Base-by-base conservation (phyloP, 2,888 invertebrate species). In the Apotomis capreana region DNA sequence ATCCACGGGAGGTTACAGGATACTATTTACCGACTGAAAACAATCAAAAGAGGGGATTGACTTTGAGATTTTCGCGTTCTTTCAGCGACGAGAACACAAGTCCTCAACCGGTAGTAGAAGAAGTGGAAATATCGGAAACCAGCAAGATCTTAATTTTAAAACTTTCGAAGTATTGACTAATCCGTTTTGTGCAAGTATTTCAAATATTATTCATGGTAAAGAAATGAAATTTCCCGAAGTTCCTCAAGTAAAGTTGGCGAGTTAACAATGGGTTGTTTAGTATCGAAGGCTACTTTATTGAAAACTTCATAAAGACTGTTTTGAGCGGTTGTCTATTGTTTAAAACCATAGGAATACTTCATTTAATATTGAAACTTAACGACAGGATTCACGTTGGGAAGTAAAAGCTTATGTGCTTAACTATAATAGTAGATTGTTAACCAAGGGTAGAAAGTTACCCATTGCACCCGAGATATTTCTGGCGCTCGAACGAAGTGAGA, bases 231-330 rank as follows among this genome's bases (percentile, higher is more conserved):
- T 46, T 60, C 5, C 46, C 0, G 10, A 15, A 46, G 44, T 13
- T 15, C 46, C 15, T 5, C 8, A 13, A 26, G 26, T 26, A 26
- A 10, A 44, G 13, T 13, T 60, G 15, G 44, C 5, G 0, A 44
- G 15, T 15, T 13, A 46, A 60, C 60, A 60, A 60, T 60, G 9
- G 60, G 8, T n/a, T 59, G 59, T 60, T 46, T 63, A 26, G 36
- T 37, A 63, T 9, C 52, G 8, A 12, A 63, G n/a, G 52, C 15
- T 63, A 63, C 63, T 63, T 63, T 63, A 63, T 63, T 26, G 5
- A 5, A 9, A 63, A 40, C 40, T 63, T 36, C 26, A 54, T 63
- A 40, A 63, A 63, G 63, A 6, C 54, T 8, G 52, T 63, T 62
- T 63, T 63, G 63, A 54, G 52, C 13, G 13, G 40, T 13, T 40